These are phyloP conservation scores for Caranx melampygus DNA, from an alignment of 2,113 vertebrate species.

Conservation along the genomic window DNA sequence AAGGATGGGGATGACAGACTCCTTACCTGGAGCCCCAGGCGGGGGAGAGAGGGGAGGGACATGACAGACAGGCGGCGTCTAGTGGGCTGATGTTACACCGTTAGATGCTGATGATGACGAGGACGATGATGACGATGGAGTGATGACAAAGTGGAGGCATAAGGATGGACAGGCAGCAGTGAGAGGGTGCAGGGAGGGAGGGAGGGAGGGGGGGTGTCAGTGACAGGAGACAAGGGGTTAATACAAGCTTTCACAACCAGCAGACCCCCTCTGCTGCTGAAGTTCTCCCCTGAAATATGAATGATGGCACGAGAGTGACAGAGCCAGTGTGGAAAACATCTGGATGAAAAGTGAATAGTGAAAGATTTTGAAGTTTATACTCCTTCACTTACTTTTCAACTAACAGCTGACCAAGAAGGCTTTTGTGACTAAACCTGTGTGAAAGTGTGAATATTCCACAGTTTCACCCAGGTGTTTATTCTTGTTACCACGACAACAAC, in stretches of 20 bases:
- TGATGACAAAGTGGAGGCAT: slow-evolving; percentile 64
- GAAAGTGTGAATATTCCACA: too few species aligned
- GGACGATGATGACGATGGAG: slow-evolving; percentile 67
- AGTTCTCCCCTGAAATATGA: slow-evolving; percentile 1
- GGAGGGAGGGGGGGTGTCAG: slow-evolving; percentile 43
- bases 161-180: slow-evolving; percentile 51
- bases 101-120: slow-evolving; percentile 77
- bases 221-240: slow-evolving; percentile 64
- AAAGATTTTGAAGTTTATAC: not conserved
- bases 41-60: slow-evolving; percentile 13
- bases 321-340: not conserved
- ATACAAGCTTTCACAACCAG: slow-evolving; percentile 5
- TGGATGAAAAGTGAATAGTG: not conserved
- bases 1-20: slow-evolving; percentile 55
- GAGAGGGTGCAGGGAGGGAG: not conserved
- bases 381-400: too few species aligned
- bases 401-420: too few species aligned
- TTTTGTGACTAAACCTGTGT: too few species aligned
- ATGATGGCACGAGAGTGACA: slow-evolving; percentile 3
- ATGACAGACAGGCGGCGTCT: slow-evolving; percentile 74
- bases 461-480: too few species aligned
- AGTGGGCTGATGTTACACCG: slow-evolving; percentile 72
- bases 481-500: too few species aligned
- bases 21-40: slow-evolving; percentile 78
- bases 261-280: slow-evolving; percentile 1